These are phyloP conservation scores for Apotomis turbidana DNA, from an alignment of 2,888 invertebrate species.

Conservation along the genomic window DNA sequence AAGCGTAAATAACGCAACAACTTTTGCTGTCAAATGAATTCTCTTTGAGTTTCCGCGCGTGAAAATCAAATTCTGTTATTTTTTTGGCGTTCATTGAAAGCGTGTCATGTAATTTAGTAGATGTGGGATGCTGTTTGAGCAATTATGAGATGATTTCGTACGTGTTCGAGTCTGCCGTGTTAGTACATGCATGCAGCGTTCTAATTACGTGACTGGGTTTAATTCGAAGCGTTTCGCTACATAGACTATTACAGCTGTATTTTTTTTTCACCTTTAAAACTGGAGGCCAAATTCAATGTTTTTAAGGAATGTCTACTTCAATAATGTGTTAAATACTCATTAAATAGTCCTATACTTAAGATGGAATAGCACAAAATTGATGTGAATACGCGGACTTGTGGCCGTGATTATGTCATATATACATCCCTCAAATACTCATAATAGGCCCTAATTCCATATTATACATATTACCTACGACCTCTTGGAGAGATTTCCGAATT, in stretches of 20 bases:
- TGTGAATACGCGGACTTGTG: no score
- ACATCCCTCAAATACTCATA: no score
- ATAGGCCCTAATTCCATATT: no score
- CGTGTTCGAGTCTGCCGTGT: conserved; percentile 28
- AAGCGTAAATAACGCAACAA: conserved; percentile 63
- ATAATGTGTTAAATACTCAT: no score
- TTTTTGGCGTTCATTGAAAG: conserved; percentile 34
- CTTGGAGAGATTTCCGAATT: no score
- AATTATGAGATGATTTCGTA: conserved; percentile 37
- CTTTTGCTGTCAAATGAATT: conserved; percentile 60
- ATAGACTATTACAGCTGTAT: conserved; percentile 2
- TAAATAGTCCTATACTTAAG: no score
- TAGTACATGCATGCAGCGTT: conserved; percentile 25
- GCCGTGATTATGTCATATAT: no score
- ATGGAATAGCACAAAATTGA: no score
- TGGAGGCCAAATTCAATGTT: no score
- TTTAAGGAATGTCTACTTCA: no score
- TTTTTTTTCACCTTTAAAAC: background rate
- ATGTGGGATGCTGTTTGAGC: conserved; percentile 30
- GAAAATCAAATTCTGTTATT: conserved; percentile 52
- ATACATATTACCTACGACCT: no score
- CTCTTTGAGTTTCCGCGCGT: conserved; percentile 59
- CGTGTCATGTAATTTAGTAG: conserved; percentile 37
- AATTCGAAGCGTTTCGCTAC: conserved; percentile 8
- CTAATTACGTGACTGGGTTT: conserved; percentile 34